A percentile compares a stretch with the other conserved stretches of the same genome.
phyloP scores from a whole-genome alignment of 1,140 invertebrate genomes.

The Aethina tumida region DNA sequence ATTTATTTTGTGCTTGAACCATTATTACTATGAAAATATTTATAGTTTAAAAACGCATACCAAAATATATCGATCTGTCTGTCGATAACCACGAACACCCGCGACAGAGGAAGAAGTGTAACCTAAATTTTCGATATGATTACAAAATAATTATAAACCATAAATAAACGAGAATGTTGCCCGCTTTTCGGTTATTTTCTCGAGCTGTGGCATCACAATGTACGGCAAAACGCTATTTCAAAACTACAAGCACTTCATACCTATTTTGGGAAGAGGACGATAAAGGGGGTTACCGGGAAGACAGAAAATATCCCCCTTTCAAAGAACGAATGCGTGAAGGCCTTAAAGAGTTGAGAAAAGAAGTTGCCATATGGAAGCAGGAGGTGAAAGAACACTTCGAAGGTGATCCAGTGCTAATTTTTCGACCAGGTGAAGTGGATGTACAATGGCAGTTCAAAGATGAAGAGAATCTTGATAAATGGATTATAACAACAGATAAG shows the following conservation, averaged over 20 bases:
- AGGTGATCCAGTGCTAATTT: conserved; percentile 47
- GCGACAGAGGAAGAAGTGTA: too few species aligned
- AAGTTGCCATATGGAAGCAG: conserved; percentile 53
- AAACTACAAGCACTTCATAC: conserved; percentile 11
- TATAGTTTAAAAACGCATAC: too few species aligned
- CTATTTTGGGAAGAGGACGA: conserved; percentile 37
- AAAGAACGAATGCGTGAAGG: conserved; percentile 47
- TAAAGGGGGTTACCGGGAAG: conserved; percentile 49
- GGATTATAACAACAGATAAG: conserved; percentile 63
- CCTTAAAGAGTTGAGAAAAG: conserved; percentile 51
- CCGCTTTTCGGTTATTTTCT: too few species aligned
- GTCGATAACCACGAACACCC: too few species aligned
- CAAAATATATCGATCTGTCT: too few species aligned
- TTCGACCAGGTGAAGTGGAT: conserved; percentile 54
- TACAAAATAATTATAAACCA: too few species aligned
- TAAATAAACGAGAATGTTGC: too few species aligned
- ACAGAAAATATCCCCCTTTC: conserved; percentile 37
- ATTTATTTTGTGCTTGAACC: too few species aligned
- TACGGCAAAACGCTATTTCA: too few species aligned
- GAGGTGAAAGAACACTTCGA: conserved; percentile 57
- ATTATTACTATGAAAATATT: too few species aligned
- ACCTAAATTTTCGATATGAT: too few species aligned
- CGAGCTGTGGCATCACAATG: too few species aligned
- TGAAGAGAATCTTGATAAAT: conserved; percentile 54
- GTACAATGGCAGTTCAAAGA: conserved; percentile 58